Percentiles rank a stretch among this genome's conserved stretches.
Evolutionary conservation across 1,140 invertebrate species (phyloP).

Genomic region (Coelopa frigida): DNA sequence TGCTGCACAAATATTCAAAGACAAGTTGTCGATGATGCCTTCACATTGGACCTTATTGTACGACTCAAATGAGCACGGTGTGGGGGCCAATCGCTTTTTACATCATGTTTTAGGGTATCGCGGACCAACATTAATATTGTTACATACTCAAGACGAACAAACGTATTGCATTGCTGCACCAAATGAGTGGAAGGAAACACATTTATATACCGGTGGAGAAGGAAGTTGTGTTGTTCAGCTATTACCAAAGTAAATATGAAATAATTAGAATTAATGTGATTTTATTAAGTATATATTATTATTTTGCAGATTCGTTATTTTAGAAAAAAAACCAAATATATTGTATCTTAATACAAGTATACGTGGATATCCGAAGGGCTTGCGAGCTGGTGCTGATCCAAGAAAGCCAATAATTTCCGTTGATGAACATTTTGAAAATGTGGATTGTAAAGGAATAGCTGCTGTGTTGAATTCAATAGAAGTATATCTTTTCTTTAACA

Average conservation of each 20-base stretch:
- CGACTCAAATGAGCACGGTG: constrained; percentile 72
- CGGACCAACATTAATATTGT: constrained; percentile 72
- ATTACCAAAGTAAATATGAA: constrained; percentile 59
- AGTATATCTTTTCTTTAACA: constrained; percentile 31
- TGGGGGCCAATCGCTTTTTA: constrained; percentile 78
- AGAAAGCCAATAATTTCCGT: constrained; percentile 66
- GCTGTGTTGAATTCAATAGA: constrained; percentile 55
- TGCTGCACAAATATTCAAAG: constrained; percentile 53
- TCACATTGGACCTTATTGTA: constrained; percentile 82
- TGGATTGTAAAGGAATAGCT: constrained; percentile 57
- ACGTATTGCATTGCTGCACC: constrained; percentile 71
- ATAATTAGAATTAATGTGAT: neutral
- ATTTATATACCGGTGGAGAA: constrained; percentile 74
- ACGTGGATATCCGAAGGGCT: constrained; percentile 74
- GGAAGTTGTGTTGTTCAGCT: constrained; percentile 72
- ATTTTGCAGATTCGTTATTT: constrained; percentile 53
- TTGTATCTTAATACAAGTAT: constrained; percentile 77
- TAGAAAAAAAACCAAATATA: constrained; percentile 66
- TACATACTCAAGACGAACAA: constrained; percentile 59
- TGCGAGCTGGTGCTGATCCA: constrained; percentile 72
- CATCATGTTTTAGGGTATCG: constrained; percentile 81
- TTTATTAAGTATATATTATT: constrained; percentile 1
- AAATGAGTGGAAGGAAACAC: constrained; percentile 78
- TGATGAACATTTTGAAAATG: constrained; percentile 62
- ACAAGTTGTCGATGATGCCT: constrained; percentile 56